Conservation (phyloP, 2,888 invertebrate genomes). For the Zhengitettix transpicula region DNA sequence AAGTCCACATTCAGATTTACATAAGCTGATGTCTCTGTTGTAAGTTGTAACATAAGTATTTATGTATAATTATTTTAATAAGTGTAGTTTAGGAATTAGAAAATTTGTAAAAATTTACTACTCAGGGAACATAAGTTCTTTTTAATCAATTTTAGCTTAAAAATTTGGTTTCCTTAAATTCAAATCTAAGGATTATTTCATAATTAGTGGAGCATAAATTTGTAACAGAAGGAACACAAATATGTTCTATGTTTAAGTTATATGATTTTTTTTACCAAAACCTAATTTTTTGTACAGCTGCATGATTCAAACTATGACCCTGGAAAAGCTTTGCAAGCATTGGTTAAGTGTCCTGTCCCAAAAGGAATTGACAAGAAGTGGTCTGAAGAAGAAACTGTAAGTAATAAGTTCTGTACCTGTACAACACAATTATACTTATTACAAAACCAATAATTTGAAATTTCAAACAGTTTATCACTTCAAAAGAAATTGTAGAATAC, state of each 20-base stretch:
- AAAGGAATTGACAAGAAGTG: slow-evolving; percentile 96
- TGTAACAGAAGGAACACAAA: background rate
- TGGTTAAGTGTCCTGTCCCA: slow-evolving; percentile 93
- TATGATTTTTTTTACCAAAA: background rate
- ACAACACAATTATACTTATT: no score
- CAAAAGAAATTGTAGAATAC: no score
- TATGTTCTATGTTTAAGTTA: background rate
- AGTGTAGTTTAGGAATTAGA: no score
- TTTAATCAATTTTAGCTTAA: no score
- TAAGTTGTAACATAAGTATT: no score
- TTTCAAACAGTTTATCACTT: no score
- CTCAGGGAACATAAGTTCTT: no score
- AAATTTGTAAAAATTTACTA: no score
- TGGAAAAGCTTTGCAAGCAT: slow-evolving; percentile 84
- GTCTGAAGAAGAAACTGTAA: slow-evolving; percentile 87
- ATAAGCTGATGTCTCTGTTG: no score
- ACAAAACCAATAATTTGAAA: no score
- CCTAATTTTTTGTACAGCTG: slow-evolving; percentile 37
- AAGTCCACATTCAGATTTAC: no score
- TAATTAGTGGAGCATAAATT: background rate
- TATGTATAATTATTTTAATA: no score
- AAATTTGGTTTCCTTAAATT: background rate
- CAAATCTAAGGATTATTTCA: background rate
- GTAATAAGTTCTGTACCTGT: slow-evolving; percentile 8
- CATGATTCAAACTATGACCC: slow-evolving; percentile 96